Evolutionary conservation across 2,888 invertebrate species (phyloP).

Genomic region (Drepanosiphum platanoidis): DNA sequence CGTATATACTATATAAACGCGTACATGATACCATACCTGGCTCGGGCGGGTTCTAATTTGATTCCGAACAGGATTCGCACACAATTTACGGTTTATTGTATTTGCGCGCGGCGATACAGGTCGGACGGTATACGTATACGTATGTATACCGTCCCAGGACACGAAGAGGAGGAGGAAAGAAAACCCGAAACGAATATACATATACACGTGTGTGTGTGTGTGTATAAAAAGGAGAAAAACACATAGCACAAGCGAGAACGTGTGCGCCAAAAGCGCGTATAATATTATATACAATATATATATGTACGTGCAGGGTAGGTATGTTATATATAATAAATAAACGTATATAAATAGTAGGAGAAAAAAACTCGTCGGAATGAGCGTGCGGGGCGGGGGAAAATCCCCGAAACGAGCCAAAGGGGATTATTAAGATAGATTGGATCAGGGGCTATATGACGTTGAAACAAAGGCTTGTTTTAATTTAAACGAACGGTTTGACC

Average conservation of each 20-base stretch:
- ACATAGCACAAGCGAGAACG: neutral
- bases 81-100: conserved; percentile 52
- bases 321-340: neutral
- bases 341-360: too few species aligned
- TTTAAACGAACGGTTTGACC: conserved; percentile 62
- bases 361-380: neutral
- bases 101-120: neutral
- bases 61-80: conserved; percentile 27
- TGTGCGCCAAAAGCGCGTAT: neutral
- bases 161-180: neutral
- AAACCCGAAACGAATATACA: neutral
- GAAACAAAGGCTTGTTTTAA: conserved; percentile 61
- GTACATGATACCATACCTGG: conserved; percentile 28
- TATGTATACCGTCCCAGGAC: neutral
- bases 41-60: conserved; percentile 28
- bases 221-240: neutral
- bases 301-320: neutral
- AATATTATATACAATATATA: neutral
- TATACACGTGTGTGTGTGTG: neutral
- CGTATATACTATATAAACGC: neutral
- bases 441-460: conserved; percentile 57
- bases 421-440: conserved; percentile 62
- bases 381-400: neutral
- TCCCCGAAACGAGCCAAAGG: conserved; percentile 52
- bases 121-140: neutral